Conservation (phyloP, 2,113 vertebrate genomes). For the Lichenostomus cassidix region DNA sequence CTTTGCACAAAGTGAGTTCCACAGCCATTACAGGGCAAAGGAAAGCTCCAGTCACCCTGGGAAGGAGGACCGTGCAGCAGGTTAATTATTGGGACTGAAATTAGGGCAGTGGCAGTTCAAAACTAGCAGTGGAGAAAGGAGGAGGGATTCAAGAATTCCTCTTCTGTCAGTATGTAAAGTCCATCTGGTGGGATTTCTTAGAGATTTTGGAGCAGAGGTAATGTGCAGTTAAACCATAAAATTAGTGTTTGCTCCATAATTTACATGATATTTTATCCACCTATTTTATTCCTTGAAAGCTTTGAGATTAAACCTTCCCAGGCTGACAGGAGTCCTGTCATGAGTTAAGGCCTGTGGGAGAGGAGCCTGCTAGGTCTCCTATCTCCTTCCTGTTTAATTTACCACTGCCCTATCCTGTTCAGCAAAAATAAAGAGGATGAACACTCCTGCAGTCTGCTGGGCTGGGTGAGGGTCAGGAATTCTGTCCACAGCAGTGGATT, state of each 20-base stretch:
- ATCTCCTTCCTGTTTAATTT: background rate
- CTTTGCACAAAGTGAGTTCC: conserved; percentile 90
- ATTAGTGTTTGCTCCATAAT: background rate
- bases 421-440: background rate
- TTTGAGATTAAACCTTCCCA: background rate
- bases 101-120: background rate
- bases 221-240: background rate
- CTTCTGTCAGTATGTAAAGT: background rate
- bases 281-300: background rate
- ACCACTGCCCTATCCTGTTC: background rate
- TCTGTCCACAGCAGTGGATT: background rate
- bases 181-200: background rate
- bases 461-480: background rate
- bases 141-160: background rate
- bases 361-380: background rate
- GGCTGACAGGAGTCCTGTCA: background rate
- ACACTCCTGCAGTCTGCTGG: background rate
- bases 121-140: background rate
- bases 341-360: background rate
- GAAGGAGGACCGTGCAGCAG: background rate
- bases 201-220: background rate
- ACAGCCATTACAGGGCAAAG: background rate
- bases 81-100: background rate
- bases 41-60: background rate
- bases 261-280: background rate